Base-by-base conservation (phyloP, 2,888 invertebrate genomes). In the Drosophila kuntzei region DNA sequence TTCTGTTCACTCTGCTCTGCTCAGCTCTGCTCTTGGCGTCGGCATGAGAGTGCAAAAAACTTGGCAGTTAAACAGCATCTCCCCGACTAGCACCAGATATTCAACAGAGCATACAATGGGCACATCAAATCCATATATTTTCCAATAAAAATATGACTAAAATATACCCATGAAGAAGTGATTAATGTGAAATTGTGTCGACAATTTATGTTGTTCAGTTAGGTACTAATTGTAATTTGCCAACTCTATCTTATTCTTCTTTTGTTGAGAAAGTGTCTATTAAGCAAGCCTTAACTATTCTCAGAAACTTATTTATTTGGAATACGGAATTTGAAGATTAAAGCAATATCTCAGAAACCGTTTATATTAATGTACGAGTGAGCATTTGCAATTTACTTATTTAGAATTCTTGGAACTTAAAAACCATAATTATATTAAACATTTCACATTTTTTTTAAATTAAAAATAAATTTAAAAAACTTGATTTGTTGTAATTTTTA, bases 31-130 rank as follows among this genome's bases (percentile, higher is more conserved):
- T 64, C 60, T 66, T 72, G 78, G 64, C 80, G 50, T 73, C 62
- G 62, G 70, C 79, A 76, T 71, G 87, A 87, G 84, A 67, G 85
- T 87, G 85, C 87, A 80, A 75, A 78, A 75, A 82, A 81, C 79
- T 83, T 84, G 87, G 71, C 79, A 87, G 81, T 74, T 76, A 77
- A 81, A 77, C 80, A 83, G 80, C 65, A 70, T 58, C 49, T 71
- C 64, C 60, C 63, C 29, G 37, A 14, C 50, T 73, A 67, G 55
- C 43, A 39, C 16, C 41, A 59, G 50, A 72, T 72, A 77, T 72
- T 77, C 64, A 76, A 57, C 78, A 77, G 73, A 58, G 55, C 64
- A 51, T 8, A 76, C 76, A 37, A 41, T 76, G 78, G 73, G 50
- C 22, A n/a, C 12, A 7, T 3, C 9, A 1, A 43, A 18, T 54